These are phyloP conservation scores for Antheraea mylitta DNA, from an alignment of 1,140 invertebrate species.

Conservation along the genomic window DNA sequence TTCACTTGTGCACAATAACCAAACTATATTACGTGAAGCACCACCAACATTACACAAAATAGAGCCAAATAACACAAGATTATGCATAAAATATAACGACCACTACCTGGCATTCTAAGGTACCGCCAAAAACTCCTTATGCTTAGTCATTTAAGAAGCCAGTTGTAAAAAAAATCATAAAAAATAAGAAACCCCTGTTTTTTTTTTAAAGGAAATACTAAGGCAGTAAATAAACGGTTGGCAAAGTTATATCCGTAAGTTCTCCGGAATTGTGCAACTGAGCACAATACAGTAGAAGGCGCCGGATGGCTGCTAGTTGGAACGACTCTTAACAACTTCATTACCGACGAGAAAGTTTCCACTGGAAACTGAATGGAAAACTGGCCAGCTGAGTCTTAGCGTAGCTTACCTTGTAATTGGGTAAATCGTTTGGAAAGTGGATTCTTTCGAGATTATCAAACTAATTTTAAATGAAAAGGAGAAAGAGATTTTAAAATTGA, in stretches of 20 bases:
- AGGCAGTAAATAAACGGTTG: constrained; percentile 4
- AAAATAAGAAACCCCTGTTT: too few relatives aligned
- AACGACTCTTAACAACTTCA: constrained; percentile 36
- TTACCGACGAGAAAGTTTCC: constrained; percentile 27
- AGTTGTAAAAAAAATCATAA: too few relatives aligned
- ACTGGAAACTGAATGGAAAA: constrained; percentile 21
- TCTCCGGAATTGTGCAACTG: neutral
- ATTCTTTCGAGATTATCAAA: neutral
- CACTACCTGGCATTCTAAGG: too few relatives aligned
- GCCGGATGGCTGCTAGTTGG: constrained; percentile 26
- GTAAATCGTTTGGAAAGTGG: neutral
- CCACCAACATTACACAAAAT: too few relatives aligned
- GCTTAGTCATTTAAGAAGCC: too few relatives aligned
- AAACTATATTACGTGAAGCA: too few relatives aligned
- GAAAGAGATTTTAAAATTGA: too few relatives aligned
- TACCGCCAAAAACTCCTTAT: too few relatives aligned
- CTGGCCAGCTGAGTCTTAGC: constrained; percentile 17
- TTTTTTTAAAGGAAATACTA: neutral
- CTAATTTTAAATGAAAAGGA: too few relatives aligned
- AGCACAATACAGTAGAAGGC: constrained; percentile 1
- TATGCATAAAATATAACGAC: too few relatives aligned
- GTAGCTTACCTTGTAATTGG: constrained; percentile 15
- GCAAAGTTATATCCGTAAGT: neutral
- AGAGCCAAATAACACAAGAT: too few relatives aligned
- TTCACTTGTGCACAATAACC: too few relatives aligned